Evolutionary conservation across 1,140 invertebrate genomes (phyloP).

Genomic region (Druon quercuslanigerum): DNA sequence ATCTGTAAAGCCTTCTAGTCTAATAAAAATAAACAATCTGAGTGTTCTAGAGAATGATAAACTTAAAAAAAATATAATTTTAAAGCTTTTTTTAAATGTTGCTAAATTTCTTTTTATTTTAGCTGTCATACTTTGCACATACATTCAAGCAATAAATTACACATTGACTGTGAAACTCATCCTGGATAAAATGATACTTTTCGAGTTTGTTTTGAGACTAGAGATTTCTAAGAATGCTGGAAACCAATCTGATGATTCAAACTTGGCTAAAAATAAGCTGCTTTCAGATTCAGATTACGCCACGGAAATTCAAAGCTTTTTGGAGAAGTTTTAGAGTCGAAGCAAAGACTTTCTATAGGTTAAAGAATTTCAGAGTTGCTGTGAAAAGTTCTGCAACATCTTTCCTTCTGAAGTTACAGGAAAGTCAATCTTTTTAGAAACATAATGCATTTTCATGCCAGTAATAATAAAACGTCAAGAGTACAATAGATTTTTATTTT

Average conservation of each 20-base stretch:
- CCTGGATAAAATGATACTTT: not conserved
- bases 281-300: constrained; percentile 26
- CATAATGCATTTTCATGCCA: constrained; percentile 11
- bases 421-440: constrained; percentile 1
- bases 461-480: not conserved
- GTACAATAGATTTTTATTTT: not conserved
- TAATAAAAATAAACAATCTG: too few species aligned
- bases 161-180: too few species aligned
- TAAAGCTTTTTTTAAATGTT: too few species aligned
- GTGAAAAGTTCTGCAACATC: not conserved
- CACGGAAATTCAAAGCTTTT: constrained; percentile 30
- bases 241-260: constrained; percentile 6
- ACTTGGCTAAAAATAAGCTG: constrained; percentile 21
- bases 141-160: too few species aligned
- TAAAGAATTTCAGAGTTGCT: not conserved
- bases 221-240: not conserved
- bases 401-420: not conserved
- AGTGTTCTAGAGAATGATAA: too few species aligned
- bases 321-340: constrained; percentile 20
- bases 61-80: too few species aligned
- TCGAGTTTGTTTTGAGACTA: not conserved
- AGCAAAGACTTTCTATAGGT: constrained; percentile 15
- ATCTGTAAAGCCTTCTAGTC: too few species aligned
- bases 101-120: too few species aligned
- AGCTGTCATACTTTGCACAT: too few species aligned